Conservation (phyloP, 2,797 vertebrate species). For the Huso huso region DNA sequence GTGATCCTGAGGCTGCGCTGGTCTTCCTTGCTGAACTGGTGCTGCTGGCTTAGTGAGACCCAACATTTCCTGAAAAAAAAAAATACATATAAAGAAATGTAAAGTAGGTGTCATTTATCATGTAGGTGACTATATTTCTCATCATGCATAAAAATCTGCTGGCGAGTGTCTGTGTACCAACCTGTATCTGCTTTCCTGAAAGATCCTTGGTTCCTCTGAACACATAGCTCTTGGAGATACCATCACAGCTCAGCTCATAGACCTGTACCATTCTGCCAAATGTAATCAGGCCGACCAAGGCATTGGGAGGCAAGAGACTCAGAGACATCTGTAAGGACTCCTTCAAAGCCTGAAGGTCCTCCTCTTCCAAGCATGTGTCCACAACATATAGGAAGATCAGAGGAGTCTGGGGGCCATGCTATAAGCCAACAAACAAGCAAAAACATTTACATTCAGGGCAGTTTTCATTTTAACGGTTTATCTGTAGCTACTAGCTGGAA, state of each 20-base stretch:
- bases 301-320: slow-evolving; percentile 80
- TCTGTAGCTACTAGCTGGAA: too few relatives aligned
- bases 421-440: slow-evolving; percentile 14
- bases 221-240: slow-evolving; percentile 93
- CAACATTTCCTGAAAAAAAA: slow-evolving; percentile 78
- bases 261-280: slow-evolving; percentile 96
- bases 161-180: slow-evolving; percentile 30
- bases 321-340: slow-evolving; percentile 98
- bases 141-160: neutral
- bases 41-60: slow-evolving; percentile 70
- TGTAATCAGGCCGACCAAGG: slow-evolving; percentile 89
- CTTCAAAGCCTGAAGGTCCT: slow-evolving; percentile 91
- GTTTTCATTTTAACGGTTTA: neutral
- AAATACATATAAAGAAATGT: too few relatives aligned
- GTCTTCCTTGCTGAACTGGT: slow-evolving; percentile 64
- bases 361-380: slow-evolving; percentile 90
- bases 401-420: slow-evolving; percentile 73
- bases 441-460: neutral
- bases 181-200: slow-evolving; percentile 90
- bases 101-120: too few relatives aligned
- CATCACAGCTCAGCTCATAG: slow-evolving; percentile 89
- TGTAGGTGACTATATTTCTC: neutral
- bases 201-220: slow-evolving; percentile 94
- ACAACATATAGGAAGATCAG: slow-evolving; percentile 92
- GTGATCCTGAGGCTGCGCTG: slow-evolving; percentile 64